phyloP scores from a whole-genome alignment of 2,888 invertebrate genomes.

The Plagiodera versicolora region DNA sequence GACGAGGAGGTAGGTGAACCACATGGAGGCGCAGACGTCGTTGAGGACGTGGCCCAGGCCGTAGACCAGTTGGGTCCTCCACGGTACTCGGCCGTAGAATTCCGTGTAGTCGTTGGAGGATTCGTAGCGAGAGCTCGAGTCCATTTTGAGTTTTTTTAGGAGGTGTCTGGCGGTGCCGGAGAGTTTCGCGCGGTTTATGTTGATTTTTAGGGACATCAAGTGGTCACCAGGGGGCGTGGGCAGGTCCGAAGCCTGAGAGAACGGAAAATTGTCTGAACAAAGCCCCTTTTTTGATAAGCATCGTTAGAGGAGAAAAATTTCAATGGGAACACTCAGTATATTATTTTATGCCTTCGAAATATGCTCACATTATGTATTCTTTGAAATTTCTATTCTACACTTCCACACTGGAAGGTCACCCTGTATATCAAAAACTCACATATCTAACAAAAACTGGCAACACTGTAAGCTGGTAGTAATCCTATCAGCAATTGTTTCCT shows the following conservation, averaged over 20 bases:
- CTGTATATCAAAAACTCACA: too few species aligned
- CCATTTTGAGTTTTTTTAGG: slow-evolving; percentile 14
- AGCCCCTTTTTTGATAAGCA: too few species aligned
- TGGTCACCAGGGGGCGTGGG: neutral
- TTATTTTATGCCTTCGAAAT: too few species aligned
- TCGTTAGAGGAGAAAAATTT: too few species aligned
- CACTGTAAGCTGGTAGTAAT: neutral
- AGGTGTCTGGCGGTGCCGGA: neutral
- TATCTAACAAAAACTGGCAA: neutral
- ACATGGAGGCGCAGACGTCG: slow-evolving; percentile 92
- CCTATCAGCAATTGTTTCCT: too few species aligned
- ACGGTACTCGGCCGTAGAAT: slow-evolving; percentile 54
- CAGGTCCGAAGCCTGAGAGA: neutral
- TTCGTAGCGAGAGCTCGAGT: slow-evolving; percentile 13
- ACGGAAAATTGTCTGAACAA: neutral
- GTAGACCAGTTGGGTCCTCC: slow-evolving; percentile 61
- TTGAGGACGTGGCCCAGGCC: slow-evolving; percentile 87
- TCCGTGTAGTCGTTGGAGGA: slow-evolving; percentile 55
- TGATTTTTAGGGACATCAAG: slow-evolving; percentile 22
- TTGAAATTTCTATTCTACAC: too few species aligned
- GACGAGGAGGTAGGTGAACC: slow-evolving; percentile 91
- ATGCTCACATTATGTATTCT: too few species aligned
- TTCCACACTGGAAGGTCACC: too few species aligned
- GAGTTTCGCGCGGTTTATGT: slow-evolving; percentile 11
- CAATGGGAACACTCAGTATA: too few species aligned